Evolutionary conservation across 2,797 vertebrate genomes (phyloP), one percentile per base, ranked within the genome.

Genomic region (Pachyuromys duprasi): DNA sequence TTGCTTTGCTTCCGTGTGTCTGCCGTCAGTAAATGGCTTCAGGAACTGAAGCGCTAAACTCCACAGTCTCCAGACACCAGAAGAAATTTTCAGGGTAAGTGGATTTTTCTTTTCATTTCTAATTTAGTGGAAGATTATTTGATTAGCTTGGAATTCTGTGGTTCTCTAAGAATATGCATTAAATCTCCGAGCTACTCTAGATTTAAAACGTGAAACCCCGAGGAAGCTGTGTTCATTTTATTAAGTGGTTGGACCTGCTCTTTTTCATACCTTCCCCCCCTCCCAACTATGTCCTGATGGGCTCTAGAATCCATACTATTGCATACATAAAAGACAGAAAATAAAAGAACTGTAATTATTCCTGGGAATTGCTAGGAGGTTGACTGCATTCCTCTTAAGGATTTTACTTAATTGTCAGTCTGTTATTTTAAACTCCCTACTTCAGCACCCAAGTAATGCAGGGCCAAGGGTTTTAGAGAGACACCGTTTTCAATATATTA

Each of bases 41-140:
- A 96, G 91, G 69, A 96, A 72, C 89, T 93, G 92, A 96, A 39
- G 91, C 93, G 60, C 93, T 97, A 82, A 97, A 96, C 86, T 91
- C 81, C 86, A 95, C 78, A 62, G 94, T 93, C 91, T 97, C 88
- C 93, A 91, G 95, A 94, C 94, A 94, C 78, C 89, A 96, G 96
- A 97, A 88, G 94, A 96, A 95, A 96, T 57, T 90, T 95, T 78
- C 93, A 96, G 74, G 97, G 98, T 98, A 98, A 98, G 98, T 96
- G 90, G 31, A 92, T 96, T 94, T 95, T 96, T 92, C 49, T 94
- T 97, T 97, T 96, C 24, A 53, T 96, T 96, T 87, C 72, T 97
- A 96, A 93, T 96, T 97, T 91, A 95, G 79, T 87, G 82, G 60
- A 91, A 97, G 78, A 36, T 92, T 92, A 91, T 96, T 95, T 94